Conservation (phyloP, 2,797 vertebrate species). For the Cossypha heuglini region DNA sequence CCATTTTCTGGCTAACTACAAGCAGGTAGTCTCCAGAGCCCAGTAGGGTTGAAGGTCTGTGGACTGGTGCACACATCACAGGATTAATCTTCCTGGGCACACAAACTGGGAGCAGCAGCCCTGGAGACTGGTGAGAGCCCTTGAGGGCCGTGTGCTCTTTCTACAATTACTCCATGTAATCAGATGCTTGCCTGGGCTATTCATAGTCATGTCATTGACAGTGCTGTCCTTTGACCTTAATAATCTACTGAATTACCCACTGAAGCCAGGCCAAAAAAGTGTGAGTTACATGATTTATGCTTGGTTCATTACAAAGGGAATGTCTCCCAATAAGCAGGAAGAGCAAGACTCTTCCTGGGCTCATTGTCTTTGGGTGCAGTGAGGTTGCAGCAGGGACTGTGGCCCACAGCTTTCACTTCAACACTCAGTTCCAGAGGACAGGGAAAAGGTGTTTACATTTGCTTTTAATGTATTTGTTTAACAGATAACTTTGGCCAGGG, state of each 20-base stretch:
- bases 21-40: conserved; percentile 18
- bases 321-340: conserved; percentile 14
- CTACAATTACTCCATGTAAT: conserved; percentile 50
- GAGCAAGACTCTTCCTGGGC: background rate
- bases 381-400: background rate
- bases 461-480: conserved; percentile 54
- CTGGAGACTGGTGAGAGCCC: background rate
- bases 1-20: background rate
- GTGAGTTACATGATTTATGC: conserved; percentile 63
- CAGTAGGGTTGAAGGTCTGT: background rate
- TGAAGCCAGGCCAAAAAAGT: conserved; percentile 58
- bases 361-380: background rate
- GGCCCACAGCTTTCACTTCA: conserved; percentile 52
- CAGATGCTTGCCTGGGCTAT: conserved; percentile 57
- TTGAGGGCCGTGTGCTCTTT: conserved; percentile 21
- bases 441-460: conserved; percentile 52
- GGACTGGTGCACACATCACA: background rate
- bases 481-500: conserved; percentile 18
- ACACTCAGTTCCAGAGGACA: conserved; percentile 24
- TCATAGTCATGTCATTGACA: conserved; percentile 58
- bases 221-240: conserved; percentile 70
- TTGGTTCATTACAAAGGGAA: conserved; percentile 7
- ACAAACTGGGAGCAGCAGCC: conserved; percentile 11
- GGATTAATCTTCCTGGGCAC: conserved; percentile 25
- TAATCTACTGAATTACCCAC: conserved; percentile 70